Evolutionary conservation across 2,113 vertebrate species (phyloP).

Genomic region (pig (Sus scrofa)): T2T-Sscrofa CM000826.6:85608501-85609000

Average conservation of each 20-base stretch:
- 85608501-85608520: neutral
- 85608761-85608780: no score
- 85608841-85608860: no score
- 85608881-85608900: no score
- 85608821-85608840: no score
- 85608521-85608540: neutral
- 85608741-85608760: no score
- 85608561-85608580: neutral
- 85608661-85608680: neutral
- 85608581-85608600: neutral
- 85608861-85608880: no score
- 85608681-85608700: no score
- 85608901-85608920: neutral
- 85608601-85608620: no score
- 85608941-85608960: neutral
- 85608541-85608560: neutral
- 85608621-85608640: neutral
- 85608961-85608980: neutral
- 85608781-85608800: no score
- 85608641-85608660: neutral
- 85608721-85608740: no score
- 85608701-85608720: no score
- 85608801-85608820: no score
- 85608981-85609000: slow-evolving; percentile 25
- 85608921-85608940: slow-evolving; percentile 21